Conservation (phyloP, 2,113 vertebrate genomes). For the Nerophis lumbriciformis region DNA sequence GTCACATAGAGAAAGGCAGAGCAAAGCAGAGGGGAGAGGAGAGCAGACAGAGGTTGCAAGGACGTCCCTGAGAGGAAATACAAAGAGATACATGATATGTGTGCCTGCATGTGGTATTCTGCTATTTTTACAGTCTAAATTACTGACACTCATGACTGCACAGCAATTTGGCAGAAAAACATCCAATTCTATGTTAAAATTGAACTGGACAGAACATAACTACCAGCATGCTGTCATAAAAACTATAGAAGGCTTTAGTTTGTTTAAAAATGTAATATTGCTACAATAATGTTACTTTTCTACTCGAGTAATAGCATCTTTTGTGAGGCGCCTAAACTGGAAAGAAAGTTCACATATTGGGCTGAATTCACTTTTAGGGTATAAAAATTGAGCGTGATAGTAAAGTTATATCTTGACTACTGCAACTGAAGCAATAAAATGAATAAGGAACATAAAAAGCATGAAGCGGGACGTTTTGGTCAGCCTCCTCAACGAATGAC, state of each 20-base stretch:
- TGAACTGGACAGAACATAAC: no score
- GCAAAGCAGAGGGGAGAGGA: slow-evolving; percentile 20
- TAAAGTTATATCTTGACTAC: background rate
- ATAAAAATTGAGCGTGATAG: background rate
- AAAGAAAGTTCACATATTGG: no score
- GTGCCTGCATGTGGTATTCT: background rate
- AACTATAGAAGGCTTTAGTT: no score
- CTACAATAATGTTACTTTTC: no score
- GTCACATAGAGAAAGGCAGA: slow-evolving; percentile 28
- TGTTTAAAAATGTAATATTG: no score
- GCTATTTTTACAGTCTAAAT: no score
- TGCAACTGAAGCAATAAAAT: background rate
- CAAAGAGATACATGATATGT: background rate
- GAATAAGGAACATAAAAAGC: background rate
- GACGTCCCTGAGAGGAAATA: slow-evolving; percentile 10
- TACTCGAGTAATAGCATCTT: no score
- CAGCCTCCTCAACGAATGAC: background rate
- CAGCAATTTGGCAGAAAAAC: no score
- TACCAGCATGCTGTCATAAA: no score
- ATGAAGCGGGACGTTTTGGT: background rate
- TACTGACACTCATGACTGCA: background rate
- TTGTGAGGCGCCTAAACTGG: no score
- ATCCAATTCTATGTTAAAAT: no score
- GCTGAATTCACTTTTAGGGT: no score
- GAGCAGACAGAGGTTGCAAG: slow-evolving; percentile 4